A percentile compares a stretch with the other conserved stretches of the same genome.
Conservation (phyloP, 2,113 vertebrate species). For the Spea multiplicata region DNA sequence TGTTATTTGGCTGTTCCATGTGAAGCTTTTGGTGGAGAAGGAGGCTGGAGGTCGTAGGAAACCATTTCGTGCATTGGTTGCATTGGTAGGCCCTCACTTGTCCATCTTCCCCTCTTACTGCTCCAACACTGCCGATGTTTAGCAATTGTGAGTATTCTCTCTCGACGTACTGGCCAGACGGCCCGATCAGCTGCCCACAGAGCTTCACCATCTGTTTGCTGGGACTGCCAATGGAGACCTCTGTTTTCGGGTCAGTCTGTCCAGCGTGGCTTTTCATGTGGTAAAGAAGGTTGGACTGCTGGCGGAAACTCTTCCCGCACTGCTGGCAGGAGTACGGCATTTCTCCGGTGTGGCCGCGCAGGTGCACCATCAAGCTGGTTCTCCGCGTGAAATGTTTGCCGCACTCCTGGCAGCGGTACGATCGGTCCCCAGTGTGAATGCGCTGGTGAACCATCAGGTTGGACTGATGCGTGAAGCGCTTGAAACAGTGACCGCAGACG, state of each 20-base stretch:
- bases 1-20: conserved; percentile 16
- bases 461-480: conserved; percentile 39
- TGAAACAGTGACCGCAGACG: conserved; percentile 43
- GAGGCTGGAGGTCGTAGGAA: conserved; percentile 36
- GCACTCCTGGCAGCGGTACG: conserved; percentile 46
- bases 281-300: conserved; percentile 42
- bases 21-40: conserved; percentile 40
- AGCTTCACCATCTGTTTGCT: conserved; percentile 17
- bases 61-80: conserved; percentile 40
- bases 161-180: conserved; percentile 41
- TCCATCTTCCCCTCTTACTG: conserved; percentile 13
- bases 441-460: conserved; percentile 46
- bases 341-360: conserved; percentile 38
- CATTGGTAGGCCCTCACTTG: conserved; percentile 43
- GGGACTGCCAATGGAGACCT: not conserved
- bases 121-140: conserved; percentile 10
- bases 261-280: conserved; percentile 38
- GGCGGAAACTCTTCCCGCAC: conserved; percentile 42
- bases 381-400: conserved; percentile 44
- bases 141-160: conserved; percentile 15
- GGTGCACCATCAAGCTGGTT: conserved; percentile 41
- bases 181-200: conserved; percentile 38
- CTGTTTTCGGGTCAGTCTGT: not conserved
- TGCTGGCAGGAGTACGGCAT: conserved; percentile 41
- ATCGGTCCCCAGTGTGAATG: conserved; percentile 43